Evolutionary conservation across 2,888 invertebrate species (phyloP).

Genomic region (Dermolepida albohirtum): DNA sequence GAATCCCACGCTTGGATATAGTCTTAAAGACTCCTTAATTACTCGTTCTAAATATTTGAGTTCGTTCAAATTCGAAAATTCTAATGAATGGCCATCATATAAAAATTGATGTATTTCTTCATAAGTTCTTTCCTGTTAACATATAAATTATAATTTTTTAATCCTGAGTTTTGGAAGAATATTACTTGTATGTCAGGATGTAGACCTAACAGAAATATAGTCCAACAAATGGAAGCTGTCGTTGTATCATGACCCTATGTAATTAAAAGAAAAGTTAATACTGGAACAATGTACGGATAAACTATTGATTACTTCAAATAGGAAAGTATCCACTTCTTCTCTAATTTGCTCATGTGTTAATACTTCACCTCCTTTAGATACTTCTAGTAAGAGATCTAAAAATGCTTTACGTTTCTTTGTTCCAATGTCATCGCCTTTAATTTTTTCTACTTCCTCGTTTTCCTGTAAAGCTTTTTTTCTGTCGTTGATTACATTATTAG

Average conservation of each 20-base stretch:
- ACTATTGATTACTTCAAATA: slow-evolving; percentile 55
- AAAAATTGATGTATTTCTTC: slow-evolving; percentile 23
- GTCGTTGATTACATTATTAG: slow-evolving; percentile 18
- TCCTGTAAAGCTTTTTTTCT: slow-evolving; percentile 7
- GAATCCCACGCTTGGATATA: slow-evolving; percentile 31
- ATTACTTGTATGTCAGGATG: slow-evolving; percentile 49
- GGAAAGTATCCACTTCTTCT: slow-evolving; percentile 59
- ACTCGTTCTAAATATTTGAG: slow-evolving; percentile 35
- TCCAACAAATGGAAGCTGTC: slow-evolving; percentile 52
- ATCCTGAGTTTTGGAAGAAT: background rate
- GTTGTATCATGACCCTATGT: slow-evolving; percentile 55
- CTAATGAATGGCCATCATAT: background rate
- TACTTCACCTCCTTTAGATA: slow-evolving; percentile 46
- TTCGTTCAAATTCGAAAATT: slow-evolving; percentile 19
- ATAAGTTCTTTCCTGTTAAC: slow-evolving; percentile 17
- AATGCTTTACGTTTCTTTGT: slow-evolving; percentile 53
- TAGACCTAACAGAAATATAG: slow-evolving; percentile 52
- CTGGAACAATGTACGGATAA: background rate
- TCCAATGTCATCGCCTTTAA: slow-evolving; percentile 31
- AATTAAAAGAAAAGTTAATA: slow-evolving; percentile 1
- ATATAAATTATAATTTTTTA: background rate
- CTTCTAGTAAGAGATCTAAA: slow-evolving; percentile 55
- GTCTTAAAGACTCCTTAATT: slow-evolving; percentile 38
- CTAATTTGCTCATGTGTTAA: slow-evolving; percentile 54
- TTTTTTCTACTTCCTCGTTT: background rate